Percentiles rank a stretch among this genome's conserved stretches.
phyloP scores from a whole-genome alignment of 2,888 invertebrate genomes.

The Cheilosia scutellata region DNA sequence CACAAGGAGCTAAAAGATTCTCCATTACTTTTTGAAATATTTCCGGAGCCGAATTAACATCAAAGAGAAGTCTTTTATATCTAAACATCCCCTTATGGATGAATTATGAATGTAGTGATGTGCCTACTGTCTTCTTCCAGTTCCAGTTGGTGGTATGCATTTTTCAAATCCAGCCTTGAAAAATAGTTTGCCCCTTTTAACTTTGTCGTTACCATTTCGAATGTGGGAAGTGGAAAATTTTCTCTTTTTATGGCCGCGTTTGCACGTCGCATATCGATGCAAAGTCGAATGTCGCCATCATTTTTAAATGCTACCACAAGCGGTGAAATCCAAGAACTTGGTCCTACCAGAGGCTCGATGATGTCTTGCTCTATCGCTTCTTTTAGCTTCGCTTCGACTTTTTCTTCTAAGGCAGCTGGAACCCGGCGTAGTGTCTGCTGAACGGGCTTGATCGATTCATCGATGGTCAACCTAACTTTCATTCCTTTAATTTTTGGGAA shows the following conservation, averaged over 20 bases:
- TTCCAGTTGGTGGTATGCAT: slow-evolving; percentile 77
- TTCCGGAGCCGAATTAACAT: slow-evolving; percentile 79
- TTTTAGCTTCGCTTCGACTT: slow-evolving; percentile 54
- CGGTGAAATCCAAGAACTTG: slow-evolving; percentile 79
- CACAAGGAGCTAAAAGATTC: slow-evolving; percentile 74
- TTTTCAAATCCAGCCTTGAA: slow-evolving; percentile 79
- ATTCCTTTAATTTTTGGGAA: slow-evolving; percentile 78
- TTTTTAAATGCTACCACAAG: slow-evolving; percentile 78
- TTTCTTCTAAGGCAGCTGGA: slow-evolving; percentile 77
- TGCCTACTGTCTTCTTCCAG: slow-evolving; percentile 22
- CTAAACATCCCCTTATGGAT: slow-evolving; percentile 71
- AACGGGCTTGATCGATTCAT: slow-evolving; percentile 77
- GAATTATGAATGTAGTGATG: slow-evolving; percentile 49
- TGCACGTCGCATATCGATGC: slow-evolving; percentile 80
- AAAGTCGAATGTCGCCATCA: slow-evolving; percentile 78
- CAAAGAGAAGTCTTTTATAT: slow-evolving; percentile 81
- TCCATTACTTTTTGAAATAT: slow-evolving; percentile 78
- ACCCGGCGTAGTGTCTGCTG: slow-evolving; percentile 78
- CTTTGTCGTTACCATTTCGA: slow-evolving; percentile 71
- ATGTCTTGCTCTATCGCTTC: slow-evolving; percentile 77
- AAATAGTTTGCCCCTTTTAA: slow-evolving; percentile 75
- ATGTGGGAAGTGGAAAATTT: slow-evolving; percentile 71
- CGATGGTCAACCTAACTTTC: slow-evolving; percentile 77
- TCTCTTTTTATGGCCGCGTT: slow-evolving; percentile 78
- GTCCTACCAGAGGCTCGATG: slow-evolving; percentile 78